These are phyloP conservation scores for Limnodromus scolopaceus DNA, from an alignment of 2,797 vertebrate genomes.

Conservation along the genomic window DNA sequence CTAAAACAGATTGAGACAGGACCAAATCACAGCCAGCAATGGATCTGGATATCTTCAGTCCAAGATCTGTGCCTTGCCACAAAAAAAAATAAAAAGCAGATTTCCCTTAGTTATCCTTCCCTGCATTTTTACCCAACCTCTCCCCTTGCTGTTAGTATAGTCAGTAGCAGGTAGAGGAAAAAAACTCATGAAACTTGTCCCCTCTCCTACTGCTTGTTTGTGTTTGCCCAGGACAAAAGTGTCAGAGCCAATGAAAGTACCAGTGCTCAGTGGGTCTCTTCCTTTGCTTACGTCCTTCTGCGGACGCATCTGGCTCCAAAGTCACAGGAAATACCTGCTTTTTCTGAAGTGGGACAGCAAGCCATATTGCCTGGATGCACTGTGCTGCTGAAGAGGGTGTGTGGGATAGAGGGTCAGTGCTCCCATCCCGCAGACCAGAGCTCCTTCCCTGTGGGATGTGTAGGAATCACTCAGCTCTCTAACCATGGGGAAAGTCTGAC, in stretches of 20 bases:
- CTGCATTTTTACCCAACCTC: background rate
- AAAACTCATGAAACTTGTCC: background rate
- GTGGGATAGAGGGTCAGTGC: background rate
- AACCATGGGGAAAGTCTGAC: background rate
- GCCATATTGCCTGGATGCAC: background rate
- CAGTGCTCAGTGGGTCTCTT: rapidly evolving
- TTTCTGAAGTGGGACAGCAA: background rate
- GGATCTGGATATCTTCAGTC: background rate
- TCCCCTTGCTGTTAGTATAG: background rate
- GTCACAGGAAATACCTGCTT: background rate
- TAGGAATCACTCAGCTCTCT: background rate
- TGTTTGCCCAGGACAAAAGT: background rate
- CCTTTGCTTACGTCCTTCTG: background rate
- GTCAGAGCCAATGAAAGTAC: background rate
- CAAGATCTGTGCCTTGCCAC: background rate
- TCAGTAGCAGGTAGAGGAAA: background rate
- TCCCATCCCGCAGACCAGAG: rapidly evolving
- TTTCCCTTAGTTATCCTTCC: background rate
- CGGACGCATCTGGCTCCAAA: background rate
- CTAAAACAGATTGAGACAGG: background rate
- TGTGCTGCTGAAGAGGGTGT: background rate
- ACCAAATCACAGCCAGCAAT: background rate
- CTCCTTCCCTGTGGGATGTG: background rate
- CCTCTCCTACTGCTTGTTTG: background rate
- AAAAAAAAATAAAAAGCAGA: background rate